Evolutionary conservation across 2,113 vertebrate genomes (phyloP).

Genomic region (Phaethon lepturus): DNA sequence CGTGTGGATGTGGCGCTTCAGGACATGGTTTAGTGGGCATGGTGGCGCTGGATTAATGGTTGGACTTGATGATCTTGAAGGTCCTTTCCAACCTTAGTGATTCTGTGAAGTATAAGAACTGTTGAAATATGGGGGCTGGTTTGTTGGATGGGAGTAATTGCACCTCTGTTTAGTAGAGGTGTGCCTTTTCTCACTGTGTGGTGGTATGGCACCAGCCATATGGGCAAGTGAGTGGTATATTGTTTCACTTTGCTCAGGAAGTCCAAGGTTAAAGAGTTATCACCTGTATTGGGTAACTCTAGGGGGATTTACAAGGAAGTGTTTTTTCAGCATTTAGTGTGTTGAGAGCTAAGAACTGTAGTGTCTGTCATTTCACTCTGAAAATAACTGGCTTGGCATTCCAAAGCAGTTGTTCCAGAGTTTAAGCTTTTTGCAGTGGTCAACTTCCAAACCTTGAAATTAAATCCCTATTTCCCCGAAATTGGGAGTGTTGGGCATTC

Average conservation of each 20-base stretch:
- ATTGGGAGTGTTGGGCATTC: background rate
- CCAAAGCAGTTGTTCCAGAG: background rate
- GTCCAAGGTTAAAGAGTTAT: background rate
- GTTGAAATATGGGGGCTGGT: rapidly evolving
- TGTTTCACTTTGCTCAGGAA: background rate
- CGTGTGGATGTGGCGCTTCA: too few species aligned
- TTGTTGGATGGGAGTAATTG: rapidly evolving
- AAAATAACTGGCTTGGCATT: background rate
- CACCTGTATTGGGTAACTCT: rapidly evolving
- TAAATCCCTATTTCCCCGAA: background rate
- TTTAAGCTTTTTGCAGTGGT: background rate
- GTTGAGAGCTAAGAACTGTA: background rate
- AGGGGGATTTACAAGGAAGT: background rate
- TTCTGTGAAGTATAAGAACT: too few species aligned
- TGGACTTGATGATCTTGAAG: too few species aligned
- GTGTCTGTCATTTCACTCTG: background rate
- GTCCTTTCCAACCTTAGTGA: too few species aligned
- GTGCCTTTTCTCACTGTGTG: rapidly evolving
- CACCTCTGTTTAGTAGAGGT: rapidly evolving
- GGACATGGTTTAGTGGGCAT: too few species aligned
- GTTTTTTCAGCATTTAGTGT: too few species aligned
- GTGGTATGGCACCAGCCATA: rapidly evolving
- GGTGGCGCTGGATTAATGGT: too few species aligned
- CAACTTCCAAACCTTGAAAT: background rate
- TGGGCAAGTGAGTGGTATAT: rapidly evolving